These are phyloP conservation scores for Drosophila vallismaia DNA, from an alignment of 2,888 invertebrate genomes.

Conservation along the genomic window DNA sequence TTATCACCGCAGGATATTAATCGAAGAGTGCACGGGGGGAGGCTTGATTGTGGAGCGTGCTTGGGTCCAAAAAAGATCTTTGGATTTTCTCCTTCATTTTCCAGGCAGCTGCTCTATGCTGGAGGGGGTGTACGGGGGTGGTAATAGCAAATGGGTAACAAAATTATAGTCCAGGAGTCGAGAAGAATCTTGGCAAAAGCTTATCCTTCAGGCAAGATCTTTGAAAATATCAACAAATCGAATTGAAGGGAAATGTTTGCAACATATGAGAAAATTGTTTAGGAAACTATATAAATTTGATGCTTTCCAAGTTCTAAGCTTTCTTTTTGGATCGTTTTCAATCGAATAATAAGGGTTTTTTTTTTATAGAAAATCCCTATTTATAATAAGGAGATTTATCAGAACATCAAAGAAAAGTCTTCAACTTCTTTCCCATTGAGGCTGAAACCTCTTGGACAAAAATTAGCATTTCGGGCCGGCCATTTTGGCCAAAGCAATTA, in stretches of 20 bases:
- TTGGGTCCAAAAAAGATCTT: conserved; percentile 31
- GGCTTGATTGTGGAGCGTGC: conserved; percentile 46
- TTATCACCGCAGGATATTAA: conserved; percentile 53
- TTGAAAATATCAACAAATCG: conserved; percentile 1
- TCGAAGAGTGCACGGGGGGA: conserved; percentile 6
- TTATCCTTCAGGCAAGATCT: neutral
- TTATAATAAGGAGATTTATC: neutral
- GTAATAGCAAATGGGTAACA: neutral
- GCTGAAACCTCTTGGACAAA: conserved; percentile 29
- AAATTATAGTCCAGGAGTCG: neutral
- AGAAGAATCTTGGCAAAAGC: neutral
- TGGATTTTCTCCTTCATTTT: neutral
- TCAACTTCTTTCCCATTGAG: neutral
- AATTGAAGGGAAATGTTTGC: neutral
- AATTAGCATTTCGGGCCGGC: conserved; percentile 49
- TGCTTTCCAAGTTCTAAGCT: no score
- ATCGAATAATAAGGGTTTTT: neutral
- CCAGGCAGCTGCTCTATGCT: conserved; percentile 19
- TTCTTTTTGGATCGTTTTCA: no score
- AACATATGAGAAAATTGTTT: no score
- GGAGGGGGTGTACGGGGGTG: conserved; percentile 6
- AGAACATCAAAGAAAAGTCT: neutral
- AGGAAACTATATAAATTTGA: no score
- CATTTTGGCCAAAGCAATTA: conserved; percentile 64
- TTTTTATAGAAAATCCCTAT: no score